A percentile compares a stretch with the other conserved stretches of the same genome.
Conservation (phyloP, 2,888 invertebrate genomes). For the Trichopria drosophilae region DNA sequence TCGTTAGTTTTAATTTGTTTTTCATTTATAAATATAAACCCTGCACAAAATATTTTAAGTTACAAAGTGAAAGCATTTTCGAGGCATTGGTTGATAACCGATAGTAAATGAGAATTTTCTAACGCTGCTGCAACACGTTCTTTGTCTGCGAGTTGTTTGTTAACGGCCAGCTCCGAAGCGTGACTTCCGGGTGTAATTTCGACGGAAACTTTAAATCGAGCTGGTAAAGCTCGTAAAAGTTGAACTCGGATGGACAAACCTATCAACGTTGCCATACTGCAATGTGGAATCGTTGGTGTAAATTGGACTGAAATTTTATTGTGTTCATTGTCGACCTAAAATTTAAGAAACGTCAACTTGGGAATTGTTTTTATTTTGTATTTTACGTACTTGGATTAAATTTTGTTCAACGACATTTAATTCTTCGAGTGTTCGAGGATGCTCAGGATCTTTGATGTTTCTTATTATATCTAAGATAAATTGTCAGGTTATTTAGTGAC, state of each 20-base stretch:
- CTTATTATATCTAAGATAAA: conserved; percentile 79
- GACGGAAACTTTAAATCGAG: conserved; percentile 84
- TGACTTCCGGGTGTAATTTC: conserved; percentile 91
- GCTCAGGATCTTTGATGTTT: conserved; percentile 96
- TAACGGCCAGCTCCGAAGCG: conserved; percentile 87
- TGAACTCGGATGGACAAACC: conserved; percentile 92
- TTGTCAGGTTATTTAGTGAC: not conserved
- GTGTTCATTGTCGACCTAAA: conserved; percentile 71
- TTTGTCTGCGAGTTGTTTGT: conserved; percentile 97
- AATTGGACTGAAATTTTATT: conserved; percentile 78
- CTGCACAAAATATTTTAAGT: not conserved
- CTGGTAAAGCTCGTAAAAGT: conserved; percentile 79
- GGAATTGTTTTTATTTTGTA: not conserved
- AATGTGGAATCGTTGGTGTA: conserved; percentile 98
- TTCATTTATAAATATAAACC: not conserved
- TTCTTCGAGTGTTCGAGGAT: conserved; percentile 93
- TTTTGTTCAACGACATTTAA: conserved; percentile 88
- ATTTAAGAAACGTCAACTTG: not conserved
- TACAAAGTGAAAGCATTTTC: conserved; percentile 28
- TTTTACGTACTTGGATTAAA: conserved; percentile 64
- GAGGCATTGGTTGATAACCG: conserved; percentile 94
- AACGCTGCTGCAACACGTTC: conserved; percentile 96
- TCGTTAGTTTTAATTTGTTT: conserved; percentile 11
- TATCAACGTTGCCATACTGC: conserved; percentile 96
- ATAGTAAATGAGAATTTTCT: conserved; percentile 87